Evolutionary conservation across 2,113 vertebrate genomes (phyloP).

Genomic region (Elaphurus davidianus): DNA sequence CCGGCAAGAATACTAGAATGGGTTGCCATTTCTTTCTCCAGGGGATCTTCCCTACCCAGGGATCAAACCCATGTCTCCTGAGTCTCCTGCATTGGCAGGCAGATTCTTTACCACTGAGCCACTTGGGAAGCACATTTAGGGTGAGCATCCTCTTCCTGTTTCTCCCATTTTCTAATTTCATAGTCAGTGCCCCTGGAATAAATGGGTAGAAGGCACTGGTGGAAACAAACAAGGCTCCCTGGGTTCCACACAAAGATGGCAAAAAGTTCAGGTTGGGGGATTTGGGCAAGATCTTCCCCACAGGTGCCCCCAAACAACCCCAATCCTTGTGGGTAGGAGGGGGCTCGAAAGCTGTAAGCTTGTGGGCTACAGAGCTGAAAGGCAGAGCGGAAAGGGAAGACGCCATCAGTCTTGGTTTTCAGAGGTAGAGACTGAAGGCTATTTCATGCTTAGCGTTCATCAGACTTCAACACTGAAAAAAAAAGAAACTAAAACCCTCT

Average conservation of each 20-base stretch:
- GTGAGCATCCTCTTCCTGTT: fast-evolving
- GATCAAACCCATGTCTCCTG: background rate
- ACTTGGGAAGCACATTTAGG: background rate
- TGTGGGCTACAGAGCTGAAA: background rate
- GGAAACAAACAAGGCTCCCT: background rate
- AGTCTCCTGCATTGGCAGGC: background rate
- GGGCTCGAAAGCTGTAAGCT: background rate
- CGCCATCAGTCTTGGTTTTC: background rate
- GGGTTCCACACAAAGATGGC: background rate
- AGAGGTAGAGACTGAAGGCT: background rate
- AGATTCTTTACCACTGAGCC: background rate
- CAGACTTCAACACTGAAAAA: background rate
- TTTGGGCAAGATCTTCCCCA: background rate
- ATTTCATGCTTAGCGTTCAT: background rate
- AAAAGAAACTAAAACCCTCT: background rate
- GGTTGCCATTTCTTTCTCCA: background rate
- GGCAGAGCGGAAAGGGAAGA: background rate
- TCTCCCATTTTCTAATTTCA: background rate
- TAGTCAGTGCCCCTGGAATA: background rate
- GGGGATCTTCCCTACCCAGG: background rate
- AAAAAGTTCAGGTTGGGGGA: background rate
- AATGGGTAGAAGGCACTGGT: background rate
- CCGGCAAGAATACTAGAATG: background rate
- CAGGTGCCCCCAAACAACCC: too few species aligned
- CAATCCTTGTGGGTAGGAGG: fast-evolving